phyloP scores from a whole-genome alignment of 2,888 invertebrate genomes.

The Leptinotarsa juncta region DNA sequence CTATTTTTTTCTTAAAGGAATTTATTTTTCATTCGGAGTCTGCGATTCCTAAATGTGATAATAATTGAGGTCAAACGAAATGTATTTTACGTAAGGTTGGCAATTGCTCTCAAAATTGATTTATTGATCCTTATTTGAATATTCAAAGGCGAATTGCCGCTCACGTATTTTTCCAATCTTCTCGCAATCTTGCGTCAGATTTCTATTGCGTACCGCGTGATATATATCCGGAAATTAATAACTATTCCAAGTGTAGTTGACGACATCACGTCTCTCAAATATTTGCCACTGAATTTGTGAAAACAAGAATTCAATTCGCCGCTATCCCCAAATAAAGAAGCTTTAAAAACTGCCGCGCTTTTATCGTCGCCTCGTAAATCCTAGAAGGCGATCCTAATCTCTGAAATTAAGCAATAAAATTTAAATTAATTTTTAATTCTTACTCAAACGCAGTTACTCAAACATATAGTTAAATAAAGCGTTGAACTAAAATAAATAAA shows the following conservation, averaged over 20 bases:
- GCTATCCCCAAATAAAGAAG: conserved; percentile 43
- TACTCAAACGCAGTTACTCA: conserved; percentile 45
- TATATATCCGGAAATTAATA: conserved; percentile 17
- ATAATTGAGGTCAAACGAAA: conserved; percentile 20
- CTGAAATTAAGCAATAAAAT: conserved; percentile 47
- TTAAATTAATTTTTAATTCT: conserved; percentile 49
- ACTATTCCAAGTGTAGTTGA: conserved; percentile 17
- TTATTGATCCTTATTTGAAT: conserved; percentile 21
- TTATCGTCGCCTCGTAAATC: conserved; percentile 44
- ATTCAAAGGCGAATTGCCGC: conserved; percentile 16
- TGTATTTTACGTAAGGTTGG: conserved; percentile 17
- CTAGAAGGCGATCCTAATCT: conserved; percentile 42
- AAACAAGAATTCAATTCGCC: conserved; percentile 39
- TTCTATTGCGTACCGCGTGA: conserved; percentile 6
- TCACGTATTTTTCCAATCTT: conserved; percentile 18
- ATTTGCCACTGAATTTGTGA: conserved; percentile 41
- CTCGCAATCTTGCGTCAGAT: conserved; percentile 16
- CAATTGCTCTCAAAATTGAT: conserved; percentile 20
- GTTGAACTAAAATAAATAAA: conserved; percentile 30
- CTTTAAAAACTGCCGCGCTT: conserved; percentile 39
- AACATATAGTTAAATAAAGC: conserved; percentile 33
- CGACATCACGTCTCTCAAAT: conserved; percentile 35
- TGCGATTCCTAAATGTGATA: conserved; percentile 15
- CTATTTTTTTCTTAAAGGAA: background rate
- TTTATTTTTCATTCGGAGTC: conserved; percentile 12